phyloP scores from a whole-genome alignment of 2,113 vertebrate genomes.

The Phycodurus eques region DNA sequence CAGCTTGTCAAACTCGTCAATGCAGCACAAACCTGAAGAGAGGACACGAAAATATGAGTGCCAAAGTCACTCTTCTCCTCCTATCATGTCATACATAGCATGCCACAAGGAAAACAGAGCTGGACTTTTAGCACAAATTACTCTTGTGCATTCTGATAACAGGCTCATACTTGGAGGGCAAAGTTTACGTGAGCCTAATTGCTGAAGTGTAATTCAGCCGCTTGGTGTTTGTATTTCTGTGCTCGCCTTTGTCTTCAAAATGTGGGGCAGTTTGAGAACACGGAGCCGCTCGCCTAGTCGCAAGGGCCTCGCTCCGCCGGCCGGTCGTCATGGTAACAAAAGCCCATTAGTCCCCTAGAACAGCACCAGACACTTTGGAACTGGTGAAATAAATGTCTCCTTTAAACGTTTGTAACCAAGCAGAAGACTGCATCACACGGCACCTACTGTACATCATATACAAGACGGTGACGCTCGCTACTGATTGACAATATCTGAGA shows the following conservation, averaged over 20 bases:
- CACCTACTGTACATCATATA: background rate
- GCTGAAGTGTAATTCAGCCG: no score
- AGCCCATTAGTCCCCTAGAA: background rate
- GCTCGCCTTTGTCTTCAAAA: background rate
- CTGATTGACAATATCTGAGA: no score
- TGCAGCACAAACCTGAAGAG: slow-evolving; percentile 88
- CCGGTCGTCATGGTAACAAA: background rate
- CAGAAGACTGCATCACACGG: background rate
- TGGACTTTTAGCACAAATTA: no score
- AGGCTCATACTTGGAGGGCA: no score
- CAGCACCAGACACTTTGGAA: background rate
- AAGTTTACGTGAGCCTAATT: no score
- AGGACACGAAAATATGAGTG: background rate
- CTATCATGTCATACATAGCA: no score
- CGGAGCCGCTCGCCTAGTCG: background rate
- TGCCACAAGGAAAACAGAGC: no score
- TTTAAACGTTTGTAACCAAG: background rate
- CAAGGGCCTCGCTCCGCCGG: background rate
- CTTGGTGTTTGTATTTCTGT: no score
- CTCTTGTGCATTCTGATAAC: no score
- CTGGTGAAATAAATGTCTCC: background rate
- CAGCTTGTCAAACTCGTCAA: slow-evolving; percentile 99
- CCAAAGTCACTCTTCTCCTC: background rate
- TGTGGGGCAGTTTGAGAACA: background rate
- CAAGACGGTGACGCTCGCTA: no score